Evolutionary conservation across 2,888 invertebrate genomes (phyloP).

Genomic region (Shargacucullia verbasci): DNA sequence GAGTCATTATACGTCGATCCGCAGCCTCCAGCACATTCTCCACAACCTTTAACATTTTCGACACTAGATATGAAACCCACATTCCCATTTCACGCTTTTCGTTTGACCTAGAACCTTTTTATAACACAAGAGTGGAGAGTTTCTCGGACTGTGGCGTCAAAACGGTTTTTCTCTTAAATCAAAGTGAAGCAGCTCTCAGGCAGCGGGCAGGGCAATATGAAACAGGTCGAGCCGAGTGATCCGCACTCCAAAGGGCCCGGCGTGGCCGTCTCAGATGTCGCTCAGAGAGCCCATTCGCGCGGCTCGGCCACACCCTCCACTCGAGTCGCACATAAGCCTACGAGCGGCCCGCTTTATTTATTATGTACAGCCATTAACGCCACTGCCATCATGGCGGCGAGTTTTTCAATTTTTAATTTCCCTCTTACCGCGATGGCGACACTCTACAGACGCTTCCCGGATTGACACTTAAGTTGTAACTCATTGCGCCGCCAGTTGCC

Average conservation of each 20-base stretch:
- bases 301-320: slow-evolving; percentile 87
- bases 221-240: slow-evolving; percentile 84
- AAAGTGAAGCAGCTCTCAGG: slow-evolving; percentile 85
- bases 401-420: slow-evolving; percentile 88
- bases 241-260: slow-evolving; percentile 85
- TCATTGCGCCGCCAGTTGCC: slow-evolving; percentile 65
- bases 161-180: slow-evolving; percentile 86
- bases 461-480: slow-evolving; percentile 83
- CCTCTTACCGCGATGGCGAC: slow-evolving; percentile 77
- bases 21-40: slow-evolving; percentile 42
- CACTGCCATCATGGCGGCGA: slow-evolving; percentile 86
- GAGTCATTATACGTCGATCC: slow-evolving; percentile 48
- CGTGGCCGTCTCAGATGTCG: slow-evolving; percentile 87
- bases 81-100: slow-evolving; percentile 62
- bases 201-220: slow-evolving; percentile 86
- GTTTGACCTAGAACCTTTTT: slow-evolving; percentile 68
- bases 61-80: slow-evolving; percentile 48
- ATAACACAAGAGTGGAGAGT: slow-evolving; percentile 62
- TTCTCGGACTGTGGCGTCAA: slow-evolving; percentile 74
- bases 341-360: slow-evolving; percentile 86
- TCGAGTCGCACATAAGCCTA: slow-evolving; percentile 87
- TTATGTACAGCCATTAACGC: slow-evolving; percentile 89
- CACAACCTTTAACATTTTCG: slow-evolving; percentile 38
- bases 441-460: slow-evolving; percentile 77
- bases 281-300: slow-evolving; percentile 86